A percentile compares a stretch with the other conserved stretches of the same genome.
These are phyloP conservation scores for Tetragnatha montana DNA, from an alignment of 2,888 invertebrate genomes.

Conservation along the genomic window DNA sequence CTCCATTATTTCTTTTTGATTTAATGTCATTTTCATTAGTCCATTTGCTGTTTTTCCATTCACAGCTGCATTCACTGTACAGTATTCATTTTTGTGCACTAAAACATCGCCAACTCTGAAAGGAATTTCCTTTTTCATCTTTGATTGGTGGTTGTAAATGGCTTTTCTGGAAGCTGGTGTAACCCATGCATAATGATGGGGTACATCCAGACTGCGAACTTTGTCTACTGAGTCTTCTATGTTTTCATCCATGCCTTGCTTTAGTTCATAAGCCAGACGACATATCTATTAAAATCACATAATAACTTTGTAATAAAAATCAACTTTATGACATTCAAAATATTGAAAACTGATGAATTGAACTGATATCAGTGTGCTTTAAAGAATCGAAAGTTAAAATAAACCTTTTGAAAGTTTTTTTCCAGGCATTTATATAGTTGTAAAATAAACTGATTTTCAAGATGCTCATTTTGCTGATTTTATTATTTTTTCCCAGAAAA, in stretches of 20 bases:
- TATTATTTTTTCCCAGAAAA: too few relatives aligned
- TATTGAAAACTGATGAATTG: too few relatives aligned
- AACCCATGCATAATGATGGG: constrained; percentile 62
- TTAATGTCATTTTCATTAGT: constrained; percentile 40
- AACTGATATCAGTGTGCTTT: too few relatives aligned
- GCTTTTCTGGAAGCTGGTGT: constrained; percentile 48
- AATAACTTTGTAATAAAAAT: not conserved
- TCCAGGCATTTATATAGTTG: too few relatives aligned
- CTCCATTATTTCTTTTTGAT: constrained; percentile 30
- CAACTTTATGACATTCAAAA: too few relatives aligned
- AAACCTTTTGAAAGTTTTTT: too few relatives aligned
- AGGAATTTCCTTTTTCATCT: constrained; percentile 46
- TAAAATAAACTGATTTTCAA: too few relatives aligned
- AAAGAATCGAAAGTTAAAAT: too few relatives aligned
- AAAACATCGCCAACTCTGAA: constrained; percentile 47
- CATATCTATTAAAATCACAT: constrained; percentile 37
- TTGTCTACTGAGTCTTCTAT: constrained; percentile 22
- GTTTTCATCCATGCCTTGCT: constrained; percentile 24
- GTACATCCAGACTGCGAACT: constrained; percentile 48
- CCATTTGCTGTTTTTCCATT: constrained; percentile 53
- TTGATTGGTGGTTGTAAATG: constrained; percentile 49
- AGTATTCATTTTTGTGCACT: constrained; percentile 46
- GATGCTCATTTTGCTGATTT: too few relatives aligned
- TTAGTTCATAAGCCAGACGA: constrained; percentile 56
- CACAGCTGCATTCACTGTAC: constrained; percentile 41